Evolutionary conservation across 2,888 invertebrate species (phyloP), one percentile per base, ranked within the genome.

Genomic region (Graphium colonna): DNA sequence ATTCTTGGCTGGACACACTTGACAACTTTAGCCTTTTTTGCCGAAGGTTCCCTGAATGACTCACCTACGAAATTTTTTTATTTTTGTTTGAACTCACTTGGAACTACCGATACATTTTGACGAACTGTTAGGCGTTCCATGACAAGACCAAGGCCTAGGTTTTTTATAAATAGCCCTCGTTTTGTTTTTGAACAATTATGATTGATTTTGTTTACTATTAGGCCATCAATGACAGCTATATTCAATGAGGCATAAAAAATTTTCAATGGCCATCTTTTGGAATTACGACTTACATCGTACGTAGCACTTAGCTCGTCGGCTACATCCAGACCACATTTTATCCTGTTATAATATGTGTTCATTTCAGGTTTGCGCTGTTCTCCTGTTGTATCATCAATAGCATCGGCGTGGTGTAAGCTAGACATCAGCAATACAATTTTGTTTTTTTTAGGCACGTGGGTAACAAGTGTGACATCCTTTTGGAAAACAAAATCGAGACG

Each of bases 361-460:
- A 62, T 57, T 49, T 62, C 56, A 0, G 56, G 49, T 39, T 56
- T 53, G 7, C 36, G 39, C 36, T 56, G 45, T 40, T 39, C 54
- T 33, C 59, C 60, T 36, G 63, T 58, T 10, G 46, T 13, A 49
- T 56, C 47, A 21, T 63, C 58, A 38, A 61, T 62, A 2, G 13
- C 18, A 18, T 48, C 39, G 17, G 53, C 47, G 41, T 57, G 50
- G 18, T 62, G 59, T 8, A 58, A 31, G 16, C 60, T 60, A 7
- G 64, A 66, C 48, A 67, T 51, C 16, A 55, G 36, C n/a, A 54
- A 17, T 0, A 58, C 51, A 12, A 58, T 21, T 48, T 51, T 33
- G 33, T 33, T 33, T 42, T 56, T 57, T 42, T 58, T 56, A 17
- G 56, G 54, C 4, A 51, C 28, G 41, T 59, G 51, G 26, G 56